Evolutionary conservation across 2,113 vertebrate species (phyloP), one percentile per base, ranked within the genome.

Genomic region (Serilophus lunatus): DNA sequence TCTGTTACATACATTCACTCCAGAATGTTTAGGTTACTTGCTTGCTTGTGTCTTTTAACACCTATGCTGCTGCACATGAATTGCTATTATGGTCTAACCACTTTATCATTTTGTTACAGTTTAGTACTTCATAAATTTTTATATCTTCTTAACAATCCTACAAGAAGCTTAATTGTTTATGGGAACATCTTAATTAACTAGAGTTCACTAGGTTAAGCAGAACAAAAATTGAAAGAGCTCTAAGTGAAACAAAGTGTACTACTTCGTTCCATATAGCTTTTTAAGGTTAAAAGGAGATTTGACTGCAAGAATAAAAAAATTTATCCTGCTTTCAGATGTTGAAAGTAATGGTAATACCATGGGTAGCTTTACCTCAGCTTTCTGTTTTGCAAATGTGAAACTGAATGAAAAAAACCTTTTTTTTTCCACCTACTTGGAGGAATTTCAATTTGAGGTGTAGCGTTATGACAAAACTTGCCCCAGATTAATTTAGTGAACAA

Each of bases 61-160:
- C 92, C 86, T 97, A 29, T 95, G 61, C 78, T 92, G 54, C 60
- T 96, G 54, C 86, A 85, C 76, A 87, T 81, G 95, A 96, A 97
- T 77, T 88, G 61, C 93, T 96, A 86, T 96, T 93, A 96, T 96
- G 80, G 89, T 76, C 92, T 95, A 95, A 93, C 95, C 93, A 96
- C 94, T 97, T 97, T 88, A 97, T 98, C 97, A 98, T 98, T 98
- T 98, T 98, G 98, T 97, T 97, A 94, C 91, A 85, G 82, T 98
- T 98, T 98, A 98, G 97, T 98, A 98, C 97, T 97, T 97, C 97
- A 98, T 98, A 98, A 98, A 98, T 97, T 98, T 98, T 98, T 98
- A 98, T 97, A 96, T 98, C 97, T 98, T 97, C 94, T 97, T 98
- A 98, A 98, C n/a, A 95, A 98, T 98, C 95, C 97, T 98, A 97